Evolutionary conservation across 2,113 vertebrate species (phyloP), one percentile per base, ranked within the genome.

Genomic region (Limnothrissa miodon): DNA sequence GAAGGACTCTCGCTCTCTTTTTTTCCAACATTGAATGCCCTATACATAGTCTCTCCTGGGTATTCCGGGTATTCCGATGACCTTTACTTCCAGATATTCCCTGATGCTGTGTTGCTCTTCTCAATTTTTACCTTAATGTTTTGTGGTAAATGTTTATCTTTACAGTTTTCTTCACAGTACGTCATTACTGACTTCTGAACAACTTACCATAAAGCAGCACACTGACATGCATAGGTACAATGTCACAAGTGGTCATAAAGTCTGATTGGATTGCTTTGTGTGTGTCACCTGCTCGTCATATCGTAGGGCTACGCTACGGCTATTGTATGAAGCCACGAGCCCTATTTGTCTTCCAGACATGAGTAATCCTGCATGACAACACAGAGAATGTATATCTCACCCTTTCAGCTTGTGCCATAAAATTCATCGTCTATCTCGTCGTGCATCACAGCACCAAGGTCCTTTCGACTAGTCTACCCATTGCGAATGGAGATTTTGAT

Each of bases 211-310:
- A 36, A 39, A 74, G 10, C 13, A 74, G 33, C 2, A 13, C 66
- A 15, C 59, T 66, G 56, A 59, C 25, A 9, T 17, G 62, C 62
- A 13, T 0, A 36, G 11, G 66, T 15, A 36, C 25, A 36, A 36
- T 74, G 29, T 74, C 33, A 15, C 29, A 11, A 29, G 33, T 74
- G 66, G 66, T 39, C 66, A 74, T 74, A 17, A 74, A 74, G 36
- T 74, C 11, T 33, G 66, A 74, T 74, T 74, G 66, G 66, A 74
- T 74, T 74, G 66, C 33, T 74, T 74, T 74, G 66, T 74, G 33
- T 17, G 33, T 74, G 66, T 74, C 66, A 36, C 29, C 36, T 13
- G 36, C 62, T 33, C 25, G 25, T 74, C 66, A 13, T 39, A 33
- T 15, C 9, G 29, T 33, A 36, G 36, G 29, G 29, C 66, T 36